Conservation (phyloP, 2,797 vertebrate genomes). For the Rhynchonycteris naso region DNA sequence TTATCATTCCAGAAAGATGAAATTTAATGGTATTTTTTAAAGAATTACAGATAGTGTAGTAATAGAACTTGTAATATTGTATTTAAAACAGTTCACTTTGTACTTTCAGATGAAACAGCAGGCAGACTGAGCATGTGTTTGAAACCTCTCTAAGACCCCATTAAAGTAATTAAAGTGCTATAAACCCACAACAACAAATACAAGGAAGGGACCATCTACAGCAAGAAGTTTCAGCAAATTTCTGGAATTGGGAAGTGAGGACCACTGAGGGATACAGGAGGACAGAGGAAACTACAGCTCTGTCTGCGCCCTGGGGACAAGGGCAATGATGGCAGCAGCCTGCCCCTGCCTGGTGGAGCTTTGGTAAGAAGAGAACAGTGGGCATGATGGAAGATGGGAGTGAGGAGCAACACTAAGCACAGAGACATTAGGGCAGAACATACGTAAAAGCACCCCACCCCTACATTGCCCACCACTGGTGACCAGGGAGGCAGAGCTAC, state of each 20-base stretch:
- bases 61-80: constrained; percentile 8
- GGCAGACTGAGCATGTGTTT: background rate
- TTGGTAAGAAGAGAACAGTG: background rate
- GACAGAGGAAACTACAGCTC: background rate
- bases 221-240: background rate
- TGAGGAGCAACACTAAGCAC: background rate
- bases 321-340: background rate
- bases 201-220: background rate
- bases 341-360: background rate
- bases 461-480: background rate
- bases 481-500: background rate
- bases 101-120: constrained; percentile 31
- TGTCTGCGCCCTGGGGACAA: background rate
- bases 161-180: background rate
- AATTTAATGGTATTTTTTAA: constrained; percentile 52
- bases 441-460: background rate
- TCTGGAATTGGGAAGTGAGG: background rate
- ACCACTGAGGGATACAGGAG: background rate
- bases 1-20: constrained; percentile 37
- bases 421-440: background rate
- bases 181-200: background rate
- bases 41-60: constrained; percentile 42
- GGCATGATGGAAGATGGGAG: background rate
- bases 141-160: background rate
- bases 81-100: constrained; percentile 43